Base-by-base conservation (phyloP, 1,140 invertebrate species). In the Drosophila kepulauana region DNA sequence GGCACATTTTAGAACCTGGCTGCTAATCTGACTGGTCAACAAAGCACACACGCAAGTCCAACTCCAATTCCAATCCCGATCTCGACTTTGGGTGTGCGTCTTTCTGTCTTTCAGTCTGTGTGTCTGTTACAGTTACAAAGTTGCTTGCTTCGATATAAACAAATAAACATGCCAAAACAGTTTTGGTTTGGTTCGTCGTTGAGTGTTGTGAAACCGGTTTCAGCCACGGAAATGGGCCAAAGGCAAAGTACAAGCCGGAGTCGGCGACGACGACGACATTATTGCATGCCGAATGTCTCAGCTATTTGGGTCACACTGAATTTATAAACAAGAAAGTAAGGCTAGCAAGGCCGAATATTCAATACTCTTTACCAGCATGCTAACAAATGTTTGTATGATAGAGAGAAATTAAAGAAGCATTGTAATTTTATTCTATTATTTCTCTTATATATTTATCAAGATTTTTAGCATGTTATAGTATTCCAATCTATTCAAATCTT, bases 1-100 rank as follows among this genome's bases (percentile, higher is more conserved):
- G 67, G 38, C 67, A 49, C 58, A 66, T 89, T 81, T 88, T 88
- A 88, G 81, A 89, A 74, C 78, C 67, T 68, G 73, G 35, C 70
- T 88, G 85, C 74, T 89, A 88, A 88, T 88, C 85, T 68, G 67
- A 56, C 49, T 79, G 85, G 81, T 78, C 85, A 88, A 88, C 85
- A 84, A 45, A 45, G 20, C 20, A 45, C 48, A 66, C 38, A 49
- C 49, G n/a, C 41, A 51, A 71, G 51, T 46, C 48, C 65, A 67
- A 76, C 52, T 67, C 62, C 78, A 56, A 51, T 15, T 74, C 16
- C 45, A 59, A 71, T 64, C 68, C 62, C 48, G 48, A 49, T 20
- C 41, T 46, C 38, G 30, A 28, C 20, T 73, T 46, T 49, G 46
- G 35, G 13, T 67, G 46, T 25, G n/a, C 30, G 46, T 71, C 20